Base-by-base conservation (phyloP, 2,888 invertebrate species). In the Trypoxylon attenuatum region DNA sequence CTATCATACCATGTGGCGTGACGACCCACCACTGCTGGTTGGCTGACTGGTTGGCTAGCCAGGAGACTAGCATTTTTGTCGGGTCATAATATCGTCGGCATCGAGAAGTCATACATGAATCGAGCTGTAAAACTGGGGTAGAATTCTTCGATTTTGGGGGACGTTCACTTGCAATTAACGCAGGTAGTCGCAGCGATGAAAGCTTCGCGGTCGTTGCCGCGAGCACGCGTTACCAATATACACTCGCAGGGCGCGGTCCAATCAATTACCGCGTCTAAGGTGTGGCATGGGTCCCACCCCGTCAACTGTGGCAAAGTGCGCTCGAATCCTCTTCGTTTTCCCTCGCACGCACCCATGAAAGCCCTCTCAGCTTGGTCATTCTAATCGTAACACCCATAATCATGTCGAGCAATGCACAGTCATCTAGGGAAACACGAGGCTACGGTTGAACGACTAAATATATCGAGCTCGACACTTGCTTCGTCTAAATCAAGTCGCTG, bases 401-500 rank as follows among this genome's bases (percentile, higher is more conserved):
- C n/a, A n/a, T n/a, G n/a, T n/a, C n/a, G n/a, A n/a, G n/a, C n/a
- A n/a, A n/a, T n/a, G n/a, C n/a, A n/a, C n/a, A n/a, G n/a, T n/a
- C n/a, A n/a, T n/a, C n/a, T n/a, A n/a, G n/a, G n/a, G n/a, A n/a
- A n/a, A n/a, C n/a, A n/a, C n/a, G n/a, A n/a, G n/a, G n/a, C n/a
- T n/a, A n/a, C n/a, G n/a, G n/a, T n/a, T n/a, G n/a, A 54, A 60
- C 19, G 65, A 76, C 83, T 83, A 84, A 84, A 83, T 83, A 83
- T 84, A 84, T 75, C 72, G 74, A 64, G 73, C 74, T 81, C 82
- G 83, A 83, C 84, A 84, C 84, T 84, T 83, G 84, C 83, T 84
- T 81, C 83, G 76, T 82, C 83, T 84, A 84, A 83, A 83, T 82
- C 82, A 83, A 77, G 69, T 63, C 64, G 15, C 18, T 2, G 13